phyloP scores from a whole-genome alignment of 2,113 vertebrate genomes.

The Triplophysa tibetana region DNA sequence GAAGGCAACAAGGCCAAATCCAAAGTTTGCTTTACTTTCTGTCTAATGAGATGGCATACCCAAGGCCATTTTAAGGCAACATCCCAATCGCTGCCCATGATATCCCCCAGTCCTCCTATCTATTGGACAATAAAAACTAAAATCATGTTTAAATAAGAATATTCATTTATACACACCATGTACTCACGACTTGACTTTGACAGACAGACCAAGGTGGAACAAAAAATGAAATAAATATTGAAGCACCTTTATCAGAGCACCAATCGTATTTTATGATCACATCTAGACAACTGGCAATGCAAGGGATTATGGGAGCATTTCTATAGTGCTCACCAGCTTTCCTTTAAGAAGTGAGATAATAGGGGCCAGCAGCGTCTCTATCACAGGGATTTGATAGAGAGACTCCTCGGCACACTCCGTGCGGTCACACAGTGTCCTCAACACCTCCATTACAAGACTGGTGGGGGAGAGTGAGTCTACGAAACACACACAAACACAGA shows the following conservation, averaged over 20 bases:
- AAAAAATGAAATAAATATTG: background rate
- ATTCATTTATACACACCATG: too few species aligned
- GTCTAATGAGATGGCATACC: too few species aligned
- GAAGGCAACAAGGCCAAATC: too few species aligned
- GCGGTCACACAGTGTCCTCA: slow-evolving; percentile 85
- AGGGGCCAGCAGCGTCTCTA: slow-evolving; percentile 82
- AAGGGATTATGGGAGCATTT: background rate
- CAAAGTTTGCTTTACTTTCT: too few species aligned
- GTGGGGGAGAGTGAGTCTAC: slow-evolving; percentile 83
- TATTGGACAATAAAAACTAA: too few species aligned
- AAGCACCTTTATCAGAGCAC: background rate
- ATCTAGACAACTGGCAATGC: slow-evolving; percentile 16
- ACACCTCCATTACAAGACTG: slow-evolving; percentile 82
- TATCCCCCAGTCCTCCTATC: too few species aligned
- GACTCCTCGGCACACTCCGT: slow-evolving; percentile 83
- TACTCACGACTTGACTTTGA: too few species aligned
- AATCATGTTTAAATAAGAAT: too few species aligned
- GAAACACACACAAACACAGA: slow-evolving; percentile 14
- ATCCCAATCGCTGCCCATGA: too few species aligned
- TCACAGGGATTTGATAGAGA: slow-evolving; percentile 76
- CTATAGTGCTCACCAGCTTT: slow-evolving; percentile 74
- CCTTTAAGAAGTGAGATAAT: slow-evolving; percentile 77
- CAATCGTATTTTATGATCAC: background rate
- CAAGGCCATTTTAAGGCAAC: too few species aligned
- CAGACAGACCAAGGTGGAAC: background rate